These are phyloP conservation scores for Hofmannophila pseudospretella DNA, from an alignment of 2,888 invertebrate species.

Conservation along the genomic window DNA sequence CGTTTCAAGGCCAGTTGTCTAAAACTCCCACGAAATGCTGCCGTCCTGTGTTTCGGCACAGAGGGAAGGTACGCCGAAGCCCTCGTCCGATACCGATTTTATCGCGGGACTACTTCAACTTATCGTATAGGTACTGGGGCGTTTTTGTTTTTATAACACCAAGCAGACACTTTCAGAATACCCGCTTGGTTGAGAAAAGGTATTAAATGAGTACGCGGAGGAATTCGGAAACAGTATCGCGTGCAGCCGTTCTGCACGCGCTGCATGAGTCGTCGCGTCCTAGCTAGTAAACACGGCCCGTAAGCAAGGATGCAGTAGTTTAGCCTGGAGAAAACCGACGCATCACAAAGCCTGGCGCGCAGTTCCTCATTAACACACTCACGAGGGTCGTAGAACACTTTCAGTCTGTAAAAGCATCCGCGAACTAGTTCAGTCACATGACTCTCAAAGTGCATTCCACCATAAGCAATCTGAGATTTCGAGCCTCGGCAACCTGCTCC, in stretches of 20 bases:
- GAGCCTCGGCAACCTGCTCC: neutral
- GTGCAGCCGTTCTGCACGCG: neutral
- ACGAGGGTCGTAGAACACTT: neutral
- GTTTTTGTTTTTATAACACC: neutral
- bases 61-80: neutral
- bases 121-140: neutral
- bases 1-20: neutral
- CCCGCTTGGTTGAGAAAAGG: neutral
- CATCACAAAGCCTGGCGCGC: neutral
- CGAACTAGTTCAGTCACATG: neutral
- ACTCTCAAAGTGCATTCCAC: neutral
- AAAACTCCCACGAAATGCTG: neutral
- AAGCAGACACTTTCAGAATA: neutral
- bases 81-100: neutral
- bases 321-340: neutral
- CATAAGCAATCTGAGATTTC: neutral
- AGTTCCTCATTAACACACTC: neutral
- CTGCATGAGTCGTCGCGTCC: neutral
- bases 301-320: neutral
- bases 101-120: neutral
- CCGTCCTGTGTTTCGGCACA: neutral
- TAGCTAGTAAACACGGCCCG: neutral
- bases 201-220: neutral
- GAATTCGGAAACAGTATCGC: neutral
- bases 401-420: neutral